Percentiles rank a stretch among this genome's conserved stretches.
Conservation (phyloP, 1,140 invertebrate genomes). For the Halictus rubicundus region DNA sequence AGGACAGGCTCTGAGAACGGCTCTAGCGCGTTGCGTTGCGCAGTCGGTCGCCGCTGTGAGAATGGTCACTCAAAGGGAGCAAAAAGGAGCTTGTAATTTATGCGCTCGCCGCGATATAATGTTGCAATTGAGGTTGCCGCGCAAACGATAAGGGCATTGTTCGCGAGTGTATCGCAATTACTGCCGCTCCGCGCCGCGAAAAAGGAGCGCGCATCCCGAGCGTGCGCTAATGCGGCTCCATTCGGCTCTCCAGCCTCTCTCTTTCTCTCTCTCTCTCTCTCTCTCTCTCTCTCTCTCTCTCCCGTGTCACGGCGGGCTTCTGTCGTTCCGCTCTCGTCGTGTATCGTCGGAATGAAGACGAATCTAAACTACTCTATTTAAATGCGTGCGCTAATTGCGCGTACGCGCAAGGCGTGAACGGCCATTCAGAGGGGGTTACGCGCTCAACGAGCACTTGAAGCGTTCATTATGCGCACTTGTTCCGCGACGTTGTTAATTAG, state of each 20-base stretch:
- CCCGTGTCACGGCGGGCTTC: neutral
- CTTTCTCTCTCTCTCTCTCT: neutral
- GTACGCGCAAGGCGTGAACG: slow-evolving; percentile 53
- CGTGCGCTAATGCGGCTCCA: neutral
- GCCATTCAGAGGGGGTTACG: slow-evolving; percentile 60
- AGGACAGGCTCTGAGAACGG: neutral
- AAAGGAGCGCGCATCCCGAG: neutral
- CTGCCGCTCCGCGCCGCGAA: neutral
- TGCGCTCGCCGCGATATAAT: slow-evolving; percentile 11
- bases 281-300: neutral
- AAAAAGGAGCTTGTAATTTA: slow-evolving; percentile 32
- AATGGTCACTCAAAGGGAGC: neutral
- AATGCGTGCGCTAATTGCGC: slow-evolving; percentile 61
- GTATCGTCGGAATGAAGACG: slow-evolving; percentile 47
- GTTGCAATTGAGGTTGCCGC: slow-evolving; percentile 42
- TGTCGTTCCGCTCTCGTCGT: neutral
- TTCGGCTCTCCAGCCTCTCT: slow-evolving; percentile 1
- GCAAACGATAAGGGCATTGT: slow-evolving; percentile 46
- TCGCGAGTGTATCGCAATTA: slow-evolving; percentile 33
- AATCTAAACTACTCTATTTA: slow-evolving; percentile 59
- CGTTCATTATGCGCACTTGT: slow-evolving; percentile 63
- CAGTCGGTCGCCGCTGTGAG: neutral
- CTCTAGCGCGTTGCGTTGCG: neutral
- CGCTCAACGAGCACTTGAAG: slow-evolving; percentile 50
- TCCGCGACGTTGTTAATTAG: slow-evolving; percentile 63